These are phyloP conservation scores for Coboldia fuscipes DNA, from an alignment of 1,140 invertebrate species.

Conservation along the genomic window DNA sequence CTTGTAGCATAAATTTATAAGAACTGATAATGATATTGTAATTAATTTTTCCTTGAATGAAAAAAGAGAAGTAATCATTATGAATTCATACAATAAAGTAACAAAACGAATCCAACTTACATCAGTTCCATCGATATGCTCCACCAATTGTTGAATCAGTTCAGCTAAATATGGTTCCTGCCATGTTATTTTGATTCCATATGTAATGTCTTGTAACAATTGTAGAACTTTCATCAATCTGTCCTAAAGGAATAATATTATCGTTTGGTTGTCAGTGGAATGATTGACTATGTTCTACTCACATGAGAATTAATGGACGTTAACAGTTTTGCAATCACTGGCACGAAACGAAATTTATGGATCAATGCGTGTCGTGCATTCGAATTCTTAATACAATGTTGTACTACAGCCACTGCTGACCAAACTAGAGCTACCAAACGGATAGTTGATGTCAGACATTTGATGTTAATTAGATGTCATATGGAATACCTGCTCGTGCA, in stretches of 20 bases:
- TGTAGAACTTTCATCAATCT: slow-evolving; percentile 23
- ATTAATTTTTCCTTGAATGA: no score
- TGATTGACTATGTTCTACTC: background rate
- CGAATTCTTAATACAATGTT: slow-evolving; percentile 25
- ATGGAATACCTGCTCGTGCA: slow-evolving; percentile 10
- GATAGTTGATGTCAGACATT: no score
- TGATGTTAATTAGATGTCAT: no score
- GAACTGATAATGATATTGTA: slow-evolving; percentile 27
- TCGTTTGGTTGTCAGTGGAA: background rate
- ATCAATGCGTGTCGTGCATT: slow-evolving; percentile 24
- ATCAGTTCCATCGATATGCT: slow-evolving; percentile 12
- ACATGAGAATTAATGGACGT: slow-evolving; percentile 8
- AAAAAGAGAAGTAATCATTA: no score
- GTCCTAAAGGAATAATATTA: slow-evolving; percentile 9
- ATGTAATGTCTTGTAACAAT: slow-evolving; percentile 30
- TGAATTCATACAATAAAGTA: no score
- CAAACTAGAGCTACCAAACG: no score
- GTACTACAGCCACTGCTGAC: slow-evolving; percentile 25
- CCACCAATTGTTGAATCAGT: slow-evolving; percentile 24
- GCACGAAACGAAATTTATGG: slow-evolving; percentile 29
- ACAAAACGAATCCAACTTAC: slow-evolving; percentile 23
- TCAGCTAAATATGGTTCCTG: slow-evolving; percentile 29
- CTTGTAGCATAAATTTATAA: slow-evolving; percentile 34
- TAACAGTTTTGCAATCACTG: slow-evolving; percentile 25
- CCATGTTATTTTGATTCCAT: slow-evolving; percentile 32